These are phyloP conservation scores for Merops nubicus DNA, from an alignment of 2,113 vertebrate genomes.

Conservation along the genomic window DNA sequence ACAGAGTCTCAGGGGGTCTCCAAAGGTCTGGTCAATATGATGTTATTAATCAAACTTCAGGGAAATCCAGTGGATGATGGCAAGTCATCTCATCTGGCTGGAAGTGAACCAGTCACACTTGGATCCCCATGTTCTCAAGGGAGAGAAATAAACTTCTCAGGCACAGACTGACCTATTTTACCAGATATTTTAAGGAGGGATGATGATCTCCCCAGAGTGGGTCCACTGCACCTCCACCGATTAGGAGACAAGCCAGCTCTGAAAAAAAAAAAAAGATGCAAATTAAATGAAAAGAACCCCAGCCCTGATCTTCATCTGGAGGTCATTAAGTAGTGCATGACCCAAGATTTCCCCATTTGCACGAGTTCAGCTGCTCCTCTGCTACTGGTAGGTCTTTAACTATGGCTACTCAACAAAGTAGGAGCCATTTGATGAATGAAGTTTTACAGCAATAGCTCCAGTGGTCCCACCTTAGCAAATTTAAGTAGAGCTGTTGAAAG, in stretches of 20 bases:
- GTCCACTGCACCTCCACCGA: not conserved
- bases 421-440: constrained; percentile 48
- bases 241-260: not conserved
- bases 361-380: not conserved
- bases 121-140: not conserved
- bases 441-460: not conserved
- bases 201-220: not conserved
- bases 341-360: not conserved
- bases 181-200: not conserved
- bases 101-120: not conserved
- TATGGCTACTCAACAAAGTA: not conserved
- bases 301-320: not conserved
- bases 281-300: not conserved
- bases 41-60: not conserved
- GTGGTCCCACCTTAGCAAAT: not conserved
- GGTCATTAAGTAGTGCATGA: not conserved
- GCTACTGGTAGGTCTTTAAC: not conserved
- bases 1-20: not conserved
- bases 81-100: not conserved
- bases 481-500: constrained; percentile 44
- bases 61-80: not conserved
- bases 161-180: not conserved
- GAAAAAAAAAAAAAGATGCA: not conserved
- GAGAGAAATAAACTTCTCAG: not conserved
- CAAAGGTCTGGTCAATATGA: not conserved